phyloP scores from a whole-genome alignment of 1,140 invertebrate species.

The Drosophila persimilis region DNA sequence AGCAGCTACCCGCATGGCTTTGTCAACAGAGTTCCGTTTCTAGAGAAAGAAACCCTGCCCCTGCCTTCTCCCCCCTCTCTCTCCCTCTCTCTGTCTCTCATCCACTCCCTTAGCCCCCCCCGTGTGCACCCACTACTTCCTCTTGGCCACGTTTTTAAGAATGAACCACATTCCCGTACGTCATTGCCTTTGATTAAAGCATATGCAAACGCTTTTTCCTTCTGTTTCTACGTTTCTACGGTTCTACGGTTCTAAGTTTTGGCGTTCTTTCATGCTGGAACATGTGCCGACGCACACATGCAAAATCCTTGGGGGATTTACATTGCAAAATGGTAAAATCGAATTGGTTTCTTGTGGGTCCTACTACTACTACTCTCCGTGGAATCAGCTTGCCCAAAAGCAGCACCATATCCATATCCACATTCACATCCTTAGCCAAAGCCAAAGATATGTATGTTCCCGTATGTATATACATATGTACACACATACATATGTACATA shows the following conservation, averaged over 20 bases:
- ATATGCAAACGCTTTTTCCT: constrained; percentile 56
- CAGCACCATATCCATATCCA: too few relatives aligned
- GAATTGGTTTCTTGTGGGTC: constrained; percentile 51
- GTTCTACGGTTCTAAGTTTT: constrained; percentile 11
- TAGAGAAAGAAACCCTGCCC: constrained; percentile 13
- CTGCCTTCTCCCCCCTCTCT: too few relatives aligned
- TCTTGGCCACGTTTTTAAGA: constrained; percentile 67
- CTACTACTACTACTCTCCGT: too few relatives aligned
- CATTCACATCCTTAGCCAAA: too few relatives aligned
- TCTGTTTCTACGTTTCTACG: constrained; percentile 15
- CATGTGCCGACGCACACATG: constrained; percentile 26
- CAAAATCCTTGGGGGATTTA: constrained; percentile 38
- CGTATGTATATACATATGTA: too few relatives aligned
- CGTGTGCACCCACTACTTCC: constrained; percentile 1
- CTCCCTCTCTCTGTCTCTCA: constrained; percentile 5
- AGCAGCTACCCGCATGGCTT: constrained; percentile 49
- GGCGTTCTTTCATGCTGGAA: constrained; percentile 3
- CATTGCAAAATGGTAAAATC: constrained; percentile 51
- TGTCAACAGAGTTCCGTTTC: constrained; percentile 60
- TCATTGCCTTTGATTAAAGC: constrained; percentile 73
- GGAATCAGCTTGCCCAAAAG: constrained; percentile 33
- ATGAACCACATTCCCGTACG: constrained; percentile 74
- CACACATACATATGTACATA: too few relatives aligned
- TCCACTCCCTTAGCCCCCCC: background rate
- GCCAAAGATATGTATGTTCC: too few relatives aligned